Evolutionary conservation across 2,797 vertebrate species (phyloP).

Genomic region (Paramormyrops hopkinsi): DNA sequence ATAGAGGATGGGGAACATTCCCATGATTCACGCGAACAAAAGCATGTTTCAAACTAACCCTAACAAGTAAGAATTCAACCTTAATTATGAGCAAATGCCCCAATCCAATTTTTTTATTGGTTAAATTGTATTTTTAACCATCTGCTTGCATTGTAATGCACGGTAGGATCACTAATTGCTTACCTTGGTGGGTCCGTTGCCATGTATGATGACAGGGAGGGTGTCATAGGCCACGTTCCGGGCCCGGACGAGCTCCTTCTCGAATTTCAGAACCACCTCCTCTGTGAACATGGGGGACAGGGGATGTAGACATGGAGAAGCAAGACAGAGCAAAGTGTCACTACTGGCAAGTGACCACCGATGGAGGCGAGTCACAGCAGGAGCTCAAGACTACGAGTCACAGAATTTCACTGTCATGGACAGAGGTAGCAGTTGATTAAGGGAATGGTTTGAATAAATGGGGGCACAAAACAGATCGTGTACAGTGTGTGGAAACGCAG

Average conservation of each 20-base stretch:
- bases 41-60: not conserved
- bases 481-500: not conserved
- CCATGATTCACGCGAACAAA: not conserved
- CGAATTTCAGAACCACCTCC: constrained; percentile 84
- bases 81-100: not conserved
- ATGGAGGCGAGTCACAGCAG: not conserved
- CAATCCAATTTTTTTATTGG: not conserved
- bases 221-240: constrained; percentile 83
- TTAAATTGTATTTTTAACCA: not conserved
- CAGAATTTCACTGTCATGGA: not conserved
- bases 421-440: not conserved
- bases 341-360: not conserved
- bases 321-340: not conserved
- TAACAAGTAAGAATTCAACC: not conserved
- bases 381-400: not conserved
- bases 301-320: not conserved
- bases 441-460: not conserved
- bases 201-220: constrained; percentile 77
- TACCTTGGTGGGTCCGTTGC: constrained; percentile 87
- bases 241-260: constrained; percentile 68
- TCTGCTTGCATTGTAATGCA: not conserved
- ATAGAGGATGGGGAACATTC: not conserved
- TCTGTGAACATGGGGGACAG: constrained; percentile 51
- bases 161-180: not conserved
- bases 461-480: not conserved